Evolutionary conservation across 2,113 vertebrate genomes (phyloP).

Genomic region (Penelope pileata): DNA sequence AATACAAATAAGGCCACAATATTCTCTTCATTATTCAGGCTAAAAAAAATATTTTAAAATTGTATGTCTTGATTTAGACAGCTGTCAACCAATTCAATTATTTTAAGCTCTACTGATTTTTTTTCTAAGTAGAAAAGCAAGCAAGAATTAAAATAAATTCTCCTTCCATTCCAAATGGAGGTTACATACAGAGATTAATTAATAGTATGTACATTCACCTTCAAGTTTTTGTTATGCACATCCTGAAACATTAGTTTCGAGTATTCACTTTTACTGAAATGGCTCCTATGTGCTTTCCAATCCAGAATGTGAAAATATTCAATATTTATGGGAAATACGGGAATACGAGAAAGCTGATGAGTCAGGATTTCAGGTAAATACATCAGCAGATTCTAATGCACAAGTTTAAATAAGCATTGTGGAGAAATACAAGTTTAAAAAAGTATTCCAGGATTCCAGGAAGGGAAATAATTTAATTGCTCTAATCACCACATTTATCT

Average conservation of each 20-base stretch:
- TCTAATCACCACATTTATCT: constrained; percentile 43
- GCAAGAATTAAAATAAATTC: background rate
- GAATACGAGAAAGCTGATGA: background rate
- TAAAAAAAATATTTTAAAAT: background rate
- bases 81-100: background rate
- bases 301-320: background rate
- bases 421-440: background rate
- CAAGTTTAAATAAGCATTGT: background rate
- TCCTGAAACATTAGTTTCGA: background rate
- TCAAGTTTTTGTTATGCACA: background rate
- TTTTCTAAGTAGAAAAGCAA: background rate
- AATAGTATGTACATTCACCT: background rate
- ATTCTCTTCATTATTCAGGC: constrained; percentile 29
- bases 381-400: constrained; percentile 5
- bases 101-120: background rate
- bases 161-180: background rate
- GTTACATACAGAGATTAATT: background rate
- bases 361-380: background rate
- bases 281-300: background rate
- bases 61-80: constrained; percentile 13
- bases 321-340: background rate
- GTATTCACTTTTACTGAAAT: background rate
- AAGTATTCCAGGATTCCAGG: constrained; percentile 25
- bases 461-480: constrained; percentile 36
- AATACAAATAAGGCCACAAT: constrained; percentile 32